Evolutionary conservation across 2,797 vertebrate genomes (phyloP).

Genomic region (Xiphorhynchus erythropygius): DNA sequence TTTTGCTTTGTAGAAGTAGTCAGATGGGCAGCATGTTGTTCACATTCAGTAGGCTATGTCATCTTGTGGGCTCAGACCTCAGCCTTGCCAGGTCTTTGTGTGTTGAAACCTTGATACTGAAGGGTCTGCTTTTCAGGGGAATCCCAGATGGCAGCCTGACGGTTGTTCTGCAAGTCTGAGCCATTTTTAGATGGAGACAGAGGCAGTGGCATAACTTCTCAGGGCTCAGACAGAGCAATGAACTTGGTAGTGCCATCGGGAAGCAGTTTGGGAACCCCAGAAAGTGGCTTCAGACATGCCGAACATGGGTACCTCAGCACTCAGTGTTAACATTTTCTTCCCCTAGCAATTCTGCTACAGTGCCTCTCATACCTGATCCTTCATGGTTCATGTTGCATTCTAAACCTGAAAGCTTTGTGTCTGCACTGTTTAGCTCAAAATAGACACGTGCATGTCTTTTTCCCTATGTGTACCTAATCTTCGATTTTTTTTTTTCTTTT

Average conservation of each 20-base stretch:
- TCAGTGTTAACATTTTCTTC: neutral
- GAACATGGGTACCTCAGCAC: neutral
- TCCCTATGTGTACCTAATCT: neutral
- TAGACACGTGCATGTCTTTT: neutral
- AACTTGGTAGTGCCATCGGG: neutral
- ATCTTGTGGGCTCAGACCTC: neutral
- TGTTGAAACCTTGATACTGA: neutral
- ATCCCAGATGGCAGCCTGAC: rapidly evolving
- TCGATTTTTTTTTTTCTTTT: neutral
- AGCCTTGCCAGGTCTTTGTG: neutral
- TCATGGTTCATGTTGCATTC: rapidly evolving
- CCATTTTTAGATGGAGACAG: neutral
- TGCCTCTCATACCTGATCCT: neutral
- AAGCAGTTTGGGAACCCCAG: neutral
- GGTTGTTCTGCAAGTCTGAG: neutral
- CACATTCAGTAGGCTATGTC: neutral
- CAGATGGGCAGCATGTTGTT: neutral
- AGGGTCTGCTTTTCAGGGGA: neutral
- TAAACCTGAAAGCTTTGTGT: neutral
- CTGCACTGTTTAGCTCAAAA: neutral
- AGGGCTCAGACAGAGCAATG: neutral
- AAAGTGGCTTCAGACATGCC: neutral
- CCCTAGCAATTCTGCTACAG: neutral
- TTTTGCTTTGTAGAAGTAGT: neutral
- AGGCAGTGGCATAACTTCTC: neutral